A percentile compares a stretch with the other conserved stretches of the same genome.
Conservation (phyloP, 2,888 invertebrate species). For the Hemaris fuciformis region DNA sequence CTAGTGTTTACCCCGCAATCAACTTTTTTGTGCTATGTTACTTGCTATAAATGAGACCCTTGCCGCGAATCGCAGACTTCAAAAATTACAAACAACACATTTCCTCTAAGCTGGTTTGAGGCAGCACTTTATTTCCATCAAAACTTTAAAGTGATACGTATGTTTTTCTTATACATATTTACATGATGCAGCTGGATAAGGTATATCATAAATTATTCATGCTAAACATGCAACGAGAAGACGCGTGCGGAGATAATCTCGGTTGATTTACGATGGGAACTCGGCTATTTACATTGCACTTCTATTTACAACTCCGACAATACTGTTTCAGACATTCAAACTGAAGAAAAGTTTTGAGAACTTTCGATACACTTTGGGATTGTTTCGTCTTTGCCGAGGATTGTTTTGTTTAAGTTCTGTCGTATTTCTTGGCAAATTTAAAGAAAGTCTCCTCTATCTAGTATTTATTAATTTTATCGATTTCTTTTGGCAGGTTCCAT, state of each 20-base stretch:
- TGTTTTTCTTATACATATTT: constrained; percentile 32
- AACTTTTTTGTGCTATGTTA: too few relatives aligned
- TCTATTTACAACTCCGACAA: constrained; percentile 44
- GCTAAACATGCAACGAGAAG: constrained; percentile 59
- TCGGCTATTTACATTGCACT: constrained; percentile 55
- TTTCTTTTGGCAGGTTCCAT: neutral
- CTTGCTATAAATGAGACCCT: neutral
- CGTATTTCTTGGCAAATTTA: neutral
- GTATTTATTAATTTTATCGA: neutral
- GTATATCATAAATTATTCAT: constrained; percentile 70
- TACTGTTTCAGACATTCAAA: constrained; percentile 30
- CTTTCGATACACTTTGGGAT: constrained; percentile 12
- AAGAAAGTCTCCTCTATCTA: neutral
- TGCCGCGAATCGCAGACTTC: neutral
- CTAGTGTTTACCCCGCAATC: too few relatives aligned
- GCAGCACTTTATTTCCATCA: constrained; percentile 12
- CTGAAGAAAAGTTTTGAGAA: constrained; percentile 20
- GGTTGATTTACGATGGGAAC: constrained; percentile 74
- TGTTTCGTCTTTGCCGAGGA: constrained; percentile 10
- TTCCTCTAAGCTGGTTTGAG: constrained; percentile 9
- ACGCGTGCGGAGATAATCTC: constrained; percentile 71
- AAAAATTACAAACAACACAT: constrained; percentile 12
- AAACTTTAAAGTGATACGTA: constrained; percentile 15
- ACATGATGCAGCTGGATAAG: constrained; percentile 45
- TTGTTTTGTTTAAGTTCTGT: constrained; percentile 9